phyloP scores from a whole-genome alignment of 2,113 vertebrate genomes.

The Chamaea fasciata region DNA sequence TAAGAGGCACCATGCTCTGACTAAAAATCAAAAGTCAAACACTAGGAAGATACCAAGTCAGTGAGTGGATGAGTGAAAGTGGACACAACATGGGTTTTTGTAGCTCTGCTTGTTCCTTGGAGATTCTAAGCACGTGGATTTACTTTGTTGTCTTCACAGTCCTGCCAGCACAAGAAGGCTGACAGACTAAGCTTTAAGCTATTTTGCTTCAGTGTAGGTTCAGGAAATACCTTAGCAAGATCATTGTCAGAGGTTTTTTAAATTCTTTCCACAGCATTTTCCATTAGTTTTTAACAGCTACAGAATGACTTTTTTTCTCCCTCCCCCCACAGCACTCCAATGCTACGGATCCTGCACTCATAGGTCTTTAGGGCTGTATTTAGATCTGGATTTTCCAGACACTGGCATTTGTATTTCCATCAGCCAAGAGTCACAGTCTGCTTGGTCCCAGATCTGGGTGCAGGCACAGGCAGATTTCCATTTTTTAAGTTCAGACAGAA shows the following conservation, averaged over 20 bases:
- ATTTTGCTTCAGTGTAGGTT: background rate
- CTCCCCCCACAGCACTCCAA: background rate
- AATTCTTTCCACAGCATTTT: background rate
- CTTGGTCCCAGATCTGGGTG: background rate
- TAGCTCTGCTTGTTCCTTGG: background rate
- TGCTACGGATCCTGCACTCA: background rate
- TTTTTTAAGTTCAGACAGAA: background rate
- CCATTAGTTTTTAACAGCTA: background rate
- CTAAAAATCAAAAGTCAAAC: background rate
- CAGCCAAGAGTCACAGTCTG: slow-evolving; percentile 17
- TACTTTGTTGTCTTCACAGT: slow-evolving; percentile 6
- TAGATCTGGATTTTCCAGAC: slow-evolving; percentile 31
- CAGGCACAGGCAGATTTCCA: background rate
- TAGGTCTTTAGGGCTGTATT: background rate
- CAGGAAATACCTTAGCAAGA: background rate
- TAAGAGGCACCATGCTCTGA: background rate
- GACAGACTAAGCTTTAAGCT: background rate
- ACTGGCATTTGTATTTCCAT: background rate
- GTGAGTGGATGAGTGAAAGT: background rate
- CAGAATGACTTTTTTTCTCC: background rate
- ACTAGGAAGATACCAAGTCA: background rate
- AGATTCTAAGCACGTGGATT: slow-evolving; percentile 9
- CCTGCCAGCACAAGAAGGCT: background rate
- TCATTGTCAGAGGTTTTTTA: background rate
- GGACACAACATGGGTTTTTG: background rate